Base-by-base conservation (phyloP, 2,888 invertebrate species). In the Quadroppia sp. region DNA sequence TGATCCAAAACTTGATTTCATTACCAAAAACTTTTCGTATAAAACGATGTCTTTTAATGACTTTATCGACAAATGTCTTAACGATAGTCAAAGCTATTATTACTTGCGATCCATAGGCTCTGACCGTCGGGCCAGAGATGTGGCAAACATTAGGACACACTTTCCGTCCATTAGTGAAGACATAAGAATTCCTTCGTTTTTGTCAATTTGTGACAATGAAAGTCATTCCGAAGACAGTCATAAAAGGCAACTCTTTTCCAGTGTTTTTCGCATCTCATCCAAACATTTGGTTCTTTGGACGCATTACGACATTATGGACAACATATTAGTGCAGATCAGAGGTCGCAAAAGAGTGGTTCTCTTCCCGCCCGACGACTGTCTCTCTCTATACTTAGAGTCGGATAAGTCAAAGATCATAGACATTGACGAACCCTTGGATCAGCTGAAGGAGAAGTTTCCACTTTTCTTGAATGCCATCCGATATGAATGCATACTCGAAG, bases 251-350 rank as follows among this genome's bases (percentile, higher is more conserved):
- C 83, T 84, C 76, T 86, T 85, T 79, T 86, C 86, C 0, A 84
- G 85, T 77, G 85, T 86, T 6, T 84, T 86, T 76, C 81, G 86
- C 45, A 83, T 86, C 70, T 82, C 84, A 25, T 86, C 86, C 1
- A 79, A 82, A 48, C 81, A 82, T 17, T 78, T 85, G 20, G 84
- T 84, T 76, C 78, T 86, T 25, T 86, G 86, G 86, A 86, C 86
- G 4, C 86, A 86, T 79, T 86, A 86, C 80, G 86, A 86, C 81
- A 80, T 84, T 0, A 85, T 86, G 85, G 86, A 86, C 79, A 86
- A 86, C 78, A 79, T 86, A 23, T 79, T 86, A 59, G 82, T 86
- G 71, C 86, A 86, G 80, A 81, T 86, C 1, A 79, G 77, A 72
- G 86, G 86, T 3, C 78, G 79, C 32, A 86, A 86, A 78, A 78